A percentile compares a stretch with the other conserved stretches of the same genome.
Conservation (phyloP, 2,113 vertebrate species). For the Phrynosoma blainvillii region DNA sequence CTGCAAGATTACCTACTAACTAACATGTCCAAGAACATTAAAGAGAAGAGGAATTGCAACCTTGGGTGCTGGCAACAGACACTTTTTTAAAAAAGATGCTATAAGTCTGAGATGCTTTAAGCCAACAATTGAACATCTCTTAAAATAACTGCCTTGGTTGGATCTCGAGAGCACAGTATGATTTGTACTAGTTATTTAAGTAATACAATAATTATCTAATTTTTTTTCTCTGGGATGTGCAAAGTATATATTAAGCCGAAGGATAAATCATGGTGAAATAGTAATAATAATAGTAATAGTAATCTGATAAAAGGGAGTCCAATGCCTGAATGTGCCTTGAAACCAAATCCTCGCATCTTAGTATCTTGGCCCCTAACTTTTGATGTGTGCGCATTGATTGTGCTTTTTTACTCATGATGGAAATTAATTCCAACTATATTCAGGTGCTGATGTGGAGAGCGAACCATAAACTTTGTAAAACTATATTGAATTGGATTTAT, state of each 20-base stretch:
- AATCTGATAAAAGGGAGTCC: not conserved
- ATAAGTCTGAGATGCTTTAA: constrained; percentile 59
- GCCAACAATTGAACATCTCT: constrained; percentile 74
- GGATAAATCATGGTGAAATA: constrained; percentile 64
- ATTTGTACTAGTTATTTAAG: constrained; percentile 77
- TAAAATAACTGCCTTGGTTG: constrained; percentile 67
- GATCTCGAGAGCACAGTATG: constrained; percentile 59
- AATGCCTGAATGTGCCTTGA: not conserved
- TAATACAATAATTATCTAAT: constrained; percentile 80
- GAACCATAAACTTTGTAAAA: constrained; percentile 44
- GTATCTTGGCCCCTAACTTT: not conserved
- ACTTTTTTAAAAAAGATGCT: constrained; percentile 61
- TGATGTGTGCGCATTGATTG: not conserved
- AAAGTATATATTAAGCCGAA: constrained; percentile 68
- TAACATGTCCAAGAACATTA: constrained; percentile 52
- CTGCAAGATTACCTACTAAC: constrained; percentile 80
- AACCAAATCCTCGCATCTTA: not conserved
- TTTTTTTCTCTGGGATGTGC: constrained; percentile 73
- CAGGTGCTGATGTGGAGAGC: not conserved
- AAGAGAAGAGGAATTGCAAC: constrained; percentile 47
- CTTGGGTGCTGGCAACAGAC: constrained; percentile 68
- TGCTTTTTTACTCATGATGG: not conserved
- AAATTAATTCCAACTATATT: not conserved
- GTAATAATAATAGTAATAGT: not conserved
- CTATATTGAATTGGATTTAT: constrained; percentile 56